phyloP scores from a whole-genome alignment of 2,888 invertebrate genomes.

The Eupithecia centaureata region DNA sequence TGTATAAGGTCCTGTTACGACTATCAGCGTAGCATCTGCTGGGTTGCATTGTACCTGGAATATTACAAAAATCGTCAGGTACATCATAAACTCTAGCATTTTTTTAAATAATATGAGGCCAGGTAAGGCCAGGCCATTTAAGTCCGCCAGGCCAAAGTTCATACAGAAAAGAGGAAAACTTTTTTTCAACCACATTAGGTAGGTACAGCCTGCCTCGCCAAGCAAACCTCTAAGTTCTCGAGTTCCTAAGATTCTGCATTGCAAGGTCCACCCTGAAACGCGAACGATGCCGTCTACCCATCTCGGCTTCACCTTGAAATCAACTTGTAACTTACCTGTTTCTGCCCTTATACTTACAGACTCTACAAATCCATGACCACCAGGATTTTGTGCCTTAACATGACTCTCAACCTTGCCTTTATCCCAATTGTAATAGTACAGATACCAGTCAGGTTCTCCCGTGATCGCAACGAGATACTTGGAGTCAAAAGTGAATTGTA shows the following conservation, averaged over 20 bases:
- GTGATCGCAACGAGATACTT: constrained; percentile 91
- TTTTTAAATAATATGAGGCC: neutral
- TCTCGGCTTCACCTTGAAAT: no score
- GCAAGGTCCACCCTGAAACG: neutral
- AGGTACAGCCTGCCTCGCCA: no score
- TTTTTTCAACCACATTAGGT: no score
- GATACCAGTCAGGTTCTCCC: constrained; percentile 92
- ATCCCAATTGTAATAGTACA: constrained; percentile 92
- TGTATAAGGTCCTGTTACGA: constrained; percentile 85
- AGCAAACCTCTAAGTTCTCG: no score
- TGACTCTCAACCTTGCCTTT: constrained; percentile 91
- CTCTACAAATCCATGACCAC: constrained; percentile 86
- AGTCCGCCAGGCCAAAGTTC: no score
- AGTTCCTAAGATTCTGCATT: no score
- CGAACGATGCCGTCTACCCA: neutral
- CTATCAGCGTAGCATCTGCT: constrained; percentile 88
- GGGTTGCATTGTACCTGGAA: constrained; percentile 90
- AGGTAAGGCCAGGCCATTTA: no score
- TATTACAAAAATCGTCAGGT: neutral
- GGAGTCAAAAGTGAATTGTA: constrained; percentile 92
- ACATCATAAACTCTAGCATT: neutral
- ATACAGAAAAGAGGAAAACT: no score
- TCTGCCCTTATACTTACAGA: constrained; percentile 57
- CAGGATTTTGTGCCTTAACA: constrained; percentile 88
- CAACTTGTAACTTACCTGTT: neutral